Conservation (phyloP, 2,888 invertebrate genomes). For the Nomada goodeniana region DNA sequence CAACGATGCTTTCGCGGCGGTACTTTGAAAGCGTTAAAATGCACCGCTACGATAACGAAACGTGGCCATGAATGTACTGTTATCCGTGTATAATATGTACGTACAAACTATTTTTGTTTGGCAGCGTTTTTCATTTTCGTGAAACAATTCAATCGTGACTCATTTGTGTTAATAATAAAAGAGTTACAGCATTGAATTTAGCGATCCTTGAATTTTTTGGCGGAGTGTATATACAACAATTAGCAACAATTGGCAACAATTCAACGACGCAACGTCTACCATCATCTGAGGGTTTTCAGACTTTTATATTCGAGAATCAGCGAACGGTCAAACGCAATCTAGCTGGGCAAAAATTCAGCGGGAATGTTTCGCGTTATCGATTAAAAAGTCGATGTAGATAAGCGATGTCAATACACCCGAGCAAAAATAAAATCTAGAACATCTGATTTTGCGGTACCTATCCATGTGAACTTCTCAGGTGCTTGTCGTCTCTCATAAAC, state of each 20-base stretch:
- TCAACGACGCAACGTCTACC: neutral
- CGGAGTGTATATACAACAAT: too few relatives aligned
- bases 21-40: neutral
- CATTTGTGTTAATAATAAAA: too few relatives aligned
- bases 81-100: too few relatives aligned
- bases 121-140: too few relatives aligned
- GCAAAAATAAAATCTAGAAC: conserved; percentile 53
- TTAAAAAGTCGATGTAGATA: conserved; percentile 20
- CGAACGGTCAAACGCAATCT: conserved; percentile 4
- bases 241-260: neutral
- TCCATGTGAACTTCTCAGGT: conserved; percentile 54
- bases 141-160: too few relatives aligned
- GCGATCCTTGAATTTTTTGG: too few relatives aligned
- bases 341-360: neutral
- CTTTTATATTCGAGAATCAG: conserved; percentile 2
- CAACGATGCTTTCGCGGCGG: neutral
- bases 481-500: conserved; percentile 50
- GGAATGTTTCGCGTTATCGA: conserved; percentile 16
- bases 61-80: too few relatives aligned
- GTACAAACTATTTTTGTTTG: too few relatives aligned
- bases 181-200: too few relatives aligned
- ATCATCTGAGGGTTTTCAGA: neutral
- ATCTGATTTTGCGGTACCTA: conserved; percentile 44
- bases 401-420: conserved; percentile 32
- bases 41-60: neutral